phyloP scores from a whole-genome alignment of 1,140 invertebrate genomes.

The Matsumurasca onukii region DNA sequence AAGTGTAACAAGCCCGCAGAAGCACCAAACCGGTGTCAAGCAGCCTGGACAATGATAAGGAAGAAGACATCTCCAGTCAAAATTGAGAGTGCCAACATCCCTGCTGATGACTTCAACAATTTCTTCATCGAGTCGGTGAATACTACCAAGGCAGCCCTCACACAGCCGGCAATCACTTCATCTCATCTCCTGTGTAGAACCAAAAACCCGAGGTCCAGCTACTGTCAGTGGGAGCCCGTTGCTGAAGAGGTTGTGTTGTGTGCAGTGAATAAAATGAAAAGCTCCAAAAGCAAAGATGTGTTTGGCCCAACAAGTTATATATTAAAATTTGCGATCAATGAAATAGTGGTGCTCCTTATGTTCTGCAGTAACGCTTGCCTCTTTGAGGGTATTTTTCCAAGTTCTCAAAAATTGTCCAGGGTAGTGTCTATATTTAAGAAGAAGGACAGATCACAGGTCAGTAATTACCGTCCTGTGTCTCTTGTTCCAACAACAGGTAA shows the following conservation, averaged over 20 bases:
- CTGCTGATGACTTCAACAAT: constrained; percentile 19
- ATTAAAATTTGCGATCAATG: not conserved
- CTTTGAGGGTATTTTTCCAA: not conserved
- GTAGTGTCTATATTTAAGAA: constrained; percentile 8
- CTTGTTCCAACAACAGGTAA: not conserved
- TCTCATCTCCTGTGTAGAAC: not conserved
- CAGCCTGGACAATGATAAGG: constrained; percentile 9
- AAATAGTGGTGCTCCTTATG: not conserved
- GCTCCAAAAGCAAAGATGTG: constrained; percentile 7
- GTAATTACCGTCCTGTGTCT: constrained; percentile 1
- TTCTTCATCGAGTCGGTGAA: constrained; percentile 19
- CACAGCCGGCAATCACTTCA: not conserved
- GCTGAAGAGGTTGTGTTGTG: not conserved
- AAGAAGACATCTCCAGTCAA: not conserved
- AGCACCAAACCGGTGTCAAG: not conserved
- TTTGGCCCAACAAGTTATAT: not conserved
- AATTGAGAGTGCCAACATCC: not conserved
- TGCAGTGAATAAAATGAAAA: constrained; percentile 6
- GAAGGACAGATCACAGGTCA: not conserved
- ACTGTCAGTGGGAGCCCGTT: constrained; percentile 1
- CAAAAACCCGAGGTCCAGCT: not conserved
- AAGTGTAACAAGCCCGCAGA: not conserved
- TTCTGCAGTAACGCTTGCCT: constrained; percentile 7
- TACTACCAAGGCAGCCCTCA: not conserved
- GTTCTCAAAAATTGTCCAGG: constrained; percentile 9